A percentile compares a stretch with the other conserved stretches of the same genome.
These are phyloP conservation scores for Xiphorhynchus erythropygius DNA, from an alignment of 2,797 vertebrate species.

Conservation along the genomic window DNA sequence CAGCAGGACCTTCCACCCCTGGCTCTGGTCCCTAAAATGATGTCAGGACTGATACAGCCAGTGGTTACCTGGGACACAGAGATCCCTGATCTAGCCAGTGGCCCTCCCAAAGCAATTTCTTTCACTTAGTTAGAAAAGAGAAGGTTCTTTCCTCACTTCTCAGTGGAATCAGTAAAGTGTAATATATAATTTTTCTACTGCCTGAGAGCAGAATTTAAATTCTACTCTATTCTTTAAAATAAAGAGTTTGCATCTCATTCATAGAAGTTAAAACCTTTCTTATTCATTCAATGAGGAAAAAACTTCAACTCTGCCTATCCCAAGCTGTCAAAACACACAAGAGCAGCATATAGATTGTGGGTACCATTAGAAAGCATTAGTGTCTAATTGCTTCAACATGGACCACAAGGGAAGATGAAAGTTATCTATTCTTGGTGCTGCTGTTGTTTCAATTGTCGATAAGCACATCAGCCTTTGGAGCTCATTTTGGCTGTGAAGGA, in stretches of 20 bases:
- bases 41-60: background rate
- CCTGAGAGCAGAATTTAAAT: background rate
- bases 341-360: background rate
- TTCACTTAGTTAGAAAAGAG: background rate
- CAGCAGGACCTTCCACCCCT: background rate
- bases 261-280: background rate
- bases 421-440: background rate
- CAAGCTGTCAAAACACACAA: background rate
- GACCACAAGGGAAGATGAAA: background rate
- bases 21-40: background rate
- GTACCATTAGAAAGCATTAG: background rate
- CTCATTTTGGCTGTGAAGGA: background rate
- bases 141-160: background rate
- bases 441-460: background rate
- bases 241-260: background rate
- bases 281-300: background rate
- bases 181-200: background rate
- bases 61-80: too few species aligned
- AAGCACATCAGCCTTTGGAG: background rate
- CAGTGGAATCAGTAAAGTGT: background rate
- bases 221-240: background rate
- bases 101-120: background rate
- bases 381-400: background rate
- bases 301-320: background rate
- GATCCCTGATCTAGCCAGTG: background rate